phyloP scores from a whole-genome alignment of 37 sponge, comb jelly and placozoan genomes.

The Tethya wilhelma region DNA sequence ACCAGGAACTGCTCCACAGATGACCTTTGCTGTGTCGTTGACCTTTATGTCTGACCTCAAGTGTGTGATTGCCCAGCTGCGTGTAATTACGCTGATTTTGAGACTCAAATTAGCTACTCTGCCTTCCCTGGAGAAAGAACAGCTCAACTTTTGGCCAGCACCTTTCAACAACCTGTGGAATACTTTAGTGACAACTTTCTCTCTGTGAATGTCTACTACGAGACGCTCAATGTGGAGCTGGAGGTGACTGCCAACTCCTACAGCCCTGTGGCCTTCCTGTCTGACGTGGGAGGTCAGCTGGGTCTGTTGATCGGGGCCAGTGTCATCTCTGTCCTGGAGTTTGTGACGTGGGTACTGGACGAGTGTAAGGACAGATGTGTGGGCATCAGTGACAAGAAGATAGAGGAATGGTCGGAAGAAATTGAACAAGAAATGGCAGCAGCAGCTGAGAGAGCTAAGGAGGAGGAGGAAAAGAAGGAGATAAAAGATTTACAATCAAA shows the following conservation, averaged over 20 bases:
- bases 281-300: conserved; percentile 54
- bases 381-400: background rate
- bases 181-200: background rate
- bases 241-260: conserved; percentile 12
- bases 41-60: background rate
- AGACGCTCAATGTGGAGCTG: background rate
- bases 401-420: background rate
- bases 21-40: conserved; percentile 11
- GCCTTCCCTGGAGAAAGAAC: background rate
- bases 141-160: background rate
- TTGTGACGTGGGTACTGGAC: conserved; percentile 9
- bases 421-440: background rate
- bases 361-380: conserved; percentile 13
- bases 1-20: background rate
- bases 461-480: no score
- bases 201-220: background rate
- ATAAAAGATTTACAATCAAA: no score
- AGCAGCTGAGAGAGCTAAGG: no score
- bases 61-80: background rate
- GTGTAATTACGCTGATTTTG: background rate
- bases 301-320: conserved; percentile 57
- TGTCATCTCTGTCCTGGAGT: conserved; percentile 40
- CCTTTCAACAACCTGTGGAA: background rate
- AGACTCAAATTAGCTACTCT: background rate
- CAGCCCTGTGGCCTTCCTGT: conserved; percentile 14